Base-by-base conservation (phyloP, 1,140 invertebrate genomes). In the Brachionus plicatilis region DNA sequence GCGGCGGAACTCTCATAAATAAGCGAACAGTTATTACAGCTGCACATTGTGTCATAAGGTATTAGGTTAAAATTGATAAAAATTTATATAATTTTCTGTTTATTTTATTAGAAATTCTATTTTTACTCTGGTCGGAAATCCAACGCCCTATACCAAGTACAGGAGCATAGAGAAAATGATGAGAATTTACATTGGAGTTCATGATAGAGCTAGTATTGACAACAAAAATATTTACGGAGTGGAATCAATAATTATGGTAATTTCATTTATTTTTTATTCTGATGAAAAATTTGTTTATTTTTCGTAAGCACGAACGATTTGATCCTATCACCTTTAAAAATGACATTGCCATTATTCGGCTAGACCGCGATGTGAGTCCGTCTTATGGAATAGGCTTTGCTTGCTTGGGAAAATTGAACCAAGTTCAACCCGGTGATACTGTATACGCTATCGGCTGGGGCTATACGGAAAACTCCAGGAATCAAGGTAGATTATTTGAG, bases 1-100 rank as follows among this genome's bases (percentile, higher is more conserved):
- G 86, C 60, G 86, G 86, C 9, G 86, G 85, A 27, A 85, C 86
- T 47, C 79, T 86, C 75, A 83, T 86, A 20, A 85, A 86, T 66
- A 43, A 70, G 9, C 83, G 83, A 6, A 85, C 84, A 47, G 84
- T 87, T 17, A 27, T 87, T n/a, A 86, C 86, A 8, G 86, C 86
- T 17, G 85, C 85, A 60, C 86, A 87, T 80, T 87, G 86, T 68
- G 60, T 86, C 45, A 50, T 84, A 24, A 56, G 17, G 66, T 56
- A n/a, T 72, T 72, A 17, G 4, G 6, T 43, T 72, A 37, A 37
- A 37, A 37, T 37, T 37, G 6, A 37, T 43, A 37, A 37, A 14
- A 43, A 43, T 24, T 72, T 17, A 9, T 9, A 45, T 41, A 17
- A n/a, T 29, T 68, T 68, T 33, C 7, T 33, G 29, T 12, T 43